These are phyloP conservation scores for Mastomys natalensis DNA, from an alignment of 2,113 vertebrate genomes.

Conservation along the genomic window DNA sequence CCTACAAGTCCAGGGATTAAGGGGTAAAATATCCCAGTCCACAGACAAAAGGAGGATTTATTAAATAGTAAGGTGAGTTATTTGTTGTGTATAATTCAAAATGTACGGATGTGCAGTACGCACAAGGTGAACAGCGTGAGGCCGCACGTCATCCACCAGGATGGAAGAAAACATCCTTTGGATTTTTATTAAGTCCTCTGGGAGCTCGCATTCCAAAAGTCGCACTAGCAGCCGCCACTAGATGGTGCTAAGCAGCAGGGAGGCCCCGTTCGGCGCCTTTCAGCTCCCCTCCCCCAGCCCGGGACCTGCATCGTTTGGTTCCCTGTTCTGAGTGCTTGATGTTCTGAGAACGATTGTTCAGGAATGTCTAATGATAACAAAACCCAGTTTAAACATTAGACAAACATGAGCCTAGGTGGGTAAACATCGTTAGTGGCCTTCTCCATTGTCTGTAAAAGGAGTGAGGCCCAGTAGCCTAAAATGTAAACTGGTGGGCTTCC, in stretches of 20 bases:
- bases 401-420: constrained; percentile 76
- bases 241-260: constrained; percentile 81
- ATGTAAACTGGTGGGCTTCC: constrained; percentile 63
- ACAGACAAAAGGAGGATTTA: not conserved
- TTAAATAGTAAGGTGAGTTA: not conserved
- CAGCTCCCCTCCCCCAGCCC: not conserved
- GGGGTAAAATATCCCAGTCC: not conserved
- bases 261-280: not conserved
- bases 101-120: not conserved
- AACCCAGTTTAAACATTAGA: constrained; percentile 71
- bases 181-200: not conserved
- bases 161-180: not conserved
- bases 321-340: not conserved
- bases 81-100: not conserved
- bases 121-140: not conserved
- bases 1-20: not conserved
- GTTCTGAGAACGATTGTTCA: constrained; percentile 66
- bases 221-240: constrained; percentile 68
- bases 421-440: constrained; percentile 76
- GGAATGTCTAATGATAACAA: constrained; percentile 81
- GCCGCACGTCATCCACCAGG: too few species aligned
- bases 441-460: constrained; percentile 65
- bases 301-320: not conserved
- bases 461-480: not conserved
- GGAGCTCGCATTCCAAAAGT: not conserved